Percentiles rank a stretch among this genome's conserved stretches.
These are phyloP conservation scores for Eristalinus aeneus DNA, from an alignment of 2,888 invertebrate species.

Conservation along the genomic window DNA sequence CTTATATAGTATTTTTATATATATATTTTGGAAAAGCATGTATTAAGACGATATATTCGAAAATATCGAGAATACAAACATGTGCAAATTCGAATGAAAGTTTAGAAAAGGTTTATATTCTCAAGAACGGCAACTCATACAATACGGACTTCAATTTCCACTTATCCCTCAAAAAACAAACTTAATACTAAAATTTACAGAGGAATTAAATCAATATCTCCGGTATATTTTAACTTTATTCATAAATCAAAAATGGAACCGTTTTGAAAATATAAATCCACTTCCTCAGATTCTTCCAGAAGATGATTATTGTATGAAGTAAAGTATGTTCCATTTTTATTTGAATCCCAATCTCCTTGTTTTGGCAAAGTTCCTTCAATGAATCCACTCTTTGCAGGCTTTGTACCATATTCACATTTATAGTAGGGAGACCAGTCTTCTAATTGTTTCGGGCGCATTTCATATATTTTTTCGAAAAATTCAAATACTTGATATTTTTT, in stretches of 20 bases:
- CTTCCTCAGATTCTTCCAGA: constrained; percentile 11
- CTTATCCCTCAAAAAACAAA: no score
- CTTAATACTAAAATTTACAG: background rate
- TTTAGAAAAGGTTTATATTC: no score
- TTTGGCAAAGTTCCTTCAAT: background rate
- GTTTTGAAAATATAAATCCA: constrained; percentile 51
- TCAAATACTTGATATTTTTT: constrained; percentile 86
- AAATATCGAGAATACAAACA: no score
- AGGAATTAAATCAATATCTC: background rate
- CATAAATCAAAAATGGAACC: constrained; percentile 60
- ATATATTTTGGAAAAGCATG: no score
- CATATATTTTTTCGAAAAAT: constrained; percentile 85
- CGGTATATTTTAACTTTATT: background rate
- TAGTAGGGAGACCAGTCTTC: constrained; percentile 58
- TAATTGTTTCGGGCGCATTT: constrained; percentile 78
- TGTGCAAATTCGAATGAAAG: no score
- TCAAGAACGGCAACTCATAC: no score
- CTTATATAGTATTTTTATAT: no score
- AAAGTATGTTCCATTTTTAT: constrained; percentile 76
- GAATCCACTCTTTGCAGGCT: background rate
- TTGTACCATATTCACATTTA: constrained; percentile 71
- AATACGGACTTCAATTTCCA: no score
- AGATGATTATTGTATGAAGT: constrained; percentile 73
- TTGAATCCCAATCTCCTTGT: constrained; percentile 66
- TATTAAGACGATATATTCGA: no score